Conservation (phyloP, 1,140 invertebrate species). For the Drosophila willistoni region DNA sequence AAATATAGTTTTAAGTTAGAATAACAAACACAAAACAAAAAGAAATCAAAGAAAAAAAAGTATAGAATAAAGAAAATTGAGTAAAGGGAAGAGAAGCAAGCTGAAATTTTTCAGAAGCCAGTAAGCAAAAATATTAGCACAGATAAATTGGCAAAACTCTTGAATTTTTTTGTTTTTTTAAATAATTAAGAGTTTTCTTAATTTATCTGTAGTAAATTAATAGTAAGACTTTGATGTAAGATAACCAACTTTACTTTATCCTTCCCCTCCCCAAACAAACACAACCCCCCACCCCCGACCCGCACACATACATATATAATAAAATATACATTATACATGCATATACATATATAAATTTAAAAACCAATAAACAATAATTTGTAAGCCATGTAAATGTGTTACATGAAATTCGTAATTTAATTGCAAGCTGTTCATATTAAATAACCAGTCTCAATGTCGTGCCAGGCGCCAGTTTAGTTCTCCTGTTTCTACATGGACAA, state of each 20-base stretch:
- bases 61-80: not conserved
- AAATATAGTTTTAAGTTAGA: not conserved
- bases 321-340: constrained; percentile 9
- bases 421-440: not conserved
- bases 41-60: not conserved
- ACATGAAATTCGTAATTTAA: not conserved
- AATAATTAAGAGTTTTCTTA: not conserved
- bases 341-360: constrained; percentile 5
- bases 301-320: not conserved
- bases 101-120: not conserved
- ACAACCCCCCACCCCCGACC: not conserved
- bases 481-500: not conserved
- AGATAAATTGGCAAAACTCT: not conserved
- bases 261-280: not conserved
- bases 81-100: not conserved
- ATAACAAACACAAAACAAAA: not conserved
- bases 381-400: not conserved
- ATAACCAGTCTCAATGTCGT: not conserved
- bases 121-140: not conserved
- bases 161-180: not conserved
- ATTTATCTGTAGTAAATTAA: not conserved
- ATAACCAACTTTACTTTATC: not conserved
- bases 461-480: not conserved
- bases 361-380: constrained; percentile 6
- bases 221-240: constrained; percentile 4